Base-by-base conservation (phyloP, 2,797 vertebrate species). In the Enteromius radiatus region DNA sequence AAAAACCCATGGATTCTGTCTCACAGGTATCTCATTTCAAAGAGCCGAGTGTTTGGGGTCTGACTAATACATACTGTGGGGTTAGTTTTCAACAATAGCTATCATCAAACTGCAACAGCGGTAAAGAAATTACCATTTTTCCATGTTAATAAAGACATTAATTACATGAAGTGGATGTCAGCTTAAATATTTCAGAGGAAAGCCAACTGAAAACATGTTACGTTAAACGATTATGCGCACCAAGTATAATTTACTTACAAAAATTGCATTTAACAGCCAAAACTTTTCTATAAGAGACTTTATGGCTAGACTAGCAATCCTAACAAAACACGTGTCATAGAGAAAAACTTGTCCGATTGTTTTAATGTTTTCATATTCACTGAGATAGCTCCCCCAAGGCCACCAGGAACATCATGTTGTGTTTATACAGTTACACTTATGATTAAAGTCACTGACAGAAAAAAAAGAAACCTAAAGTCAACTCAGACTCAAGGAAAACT, bases 11-110 rank as follows among this genome's bases (percentile, higher is more conserved):
- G 12, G 49, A 12, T 59, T 63, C 43, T 68, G 38, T 83, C 65
- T 77, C 43, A 80, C 80, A 81, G 17, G 45, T 83, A 83, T 84
- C 76, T 59, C 14, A 38, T 81, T 84, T 81, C 65, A 84, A 41
- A 63, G 38, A 78, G 26, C 38, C 12, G 14, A 28, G 54, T 41
- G 41, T 78, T 78, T 64, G 41, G 23, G 26, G 31, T 54, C 41
- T 41, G 23, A 70, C 59, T 12, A 63, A 61, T 41, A 78, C 49
- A 59, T 65, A 67, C 77, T 43, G 61, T 33, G 19, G 45, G 12
- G 33, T 68, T 64, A 21, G 19, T 70, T 70, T 77, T 70, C 65
- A 70, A 70, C 65, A 70, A 69, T 45, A 1, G 3, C 26, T 15
- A 36, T 70, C 21, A 70, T 59, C 28, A 68, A 45, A 38, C 47